These are phyloP conservation scores for Gymnocheta viridis DNA, from an alignment of 2,888 invertebrate genomes.

Conservation along the genomic window DNA sequence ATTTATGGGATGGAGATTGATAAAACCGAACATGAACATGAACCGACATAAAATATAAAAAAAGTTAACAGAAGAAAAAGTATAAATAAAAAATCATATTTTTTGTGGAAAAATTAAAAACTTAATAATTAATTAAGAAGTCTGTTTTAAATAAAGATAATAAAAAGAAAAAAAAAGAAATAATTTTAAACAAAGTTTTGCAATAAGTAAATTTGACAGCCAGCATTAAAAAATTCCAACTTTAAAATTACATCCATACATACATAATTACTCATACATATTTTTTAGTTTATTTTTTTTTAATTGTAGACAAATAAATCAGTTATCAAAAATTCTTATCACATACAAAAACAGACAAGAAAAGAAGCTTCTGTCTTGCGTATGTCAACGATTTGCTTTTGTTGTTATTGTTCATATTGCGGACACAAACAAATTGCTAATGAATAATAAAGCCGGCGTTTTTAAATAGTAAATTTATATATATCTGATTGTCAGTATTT, in stretches of 20 bases:
- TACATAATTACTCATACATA: neutral
- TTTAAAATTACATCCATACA: neutral
- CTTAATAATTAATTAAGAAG: neutral
- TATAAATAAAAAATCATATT: neutral
- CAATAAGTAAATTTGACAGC: too few species aligned
- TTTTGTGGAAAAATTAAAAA: neutral
- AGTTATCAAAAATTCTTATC: conserved; percentile 9
- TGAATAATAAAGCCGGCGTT: conserved; percentile 34
- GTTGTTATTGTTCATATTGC: neutral
- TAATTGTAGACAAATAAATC: neutral
- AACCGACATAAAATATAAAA: conserved; percentile 30
- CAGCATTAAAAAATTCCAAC: too few species aligned
- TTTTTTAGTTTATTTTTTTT: neutral
- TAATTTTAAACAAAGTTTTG: too few species aligned
- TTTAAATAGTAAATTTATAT: conserved; percentile 18
- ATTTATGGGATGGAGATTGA: conserved; percentile 43
- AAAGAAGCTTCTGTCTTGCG: conserved; percentile 19
- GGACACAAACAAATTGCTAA: conserved; percentile 6
- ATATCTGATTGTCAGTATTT: neutral
- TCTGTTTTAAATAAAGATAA: neutral
- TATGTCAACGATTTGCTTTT: neutral
- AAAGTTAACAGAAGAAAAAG: conserved; percentile 12
- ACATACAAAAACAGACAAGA: neutral
- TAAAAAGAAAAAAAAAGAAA: neutral
- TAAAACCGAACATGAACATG: conserved; percentile 13